These are phyloP conservation scores for Cyclura pinguis DNA, from an alignment of 2,797 vertebrate species.

Conservation along the genomic window DNA sequence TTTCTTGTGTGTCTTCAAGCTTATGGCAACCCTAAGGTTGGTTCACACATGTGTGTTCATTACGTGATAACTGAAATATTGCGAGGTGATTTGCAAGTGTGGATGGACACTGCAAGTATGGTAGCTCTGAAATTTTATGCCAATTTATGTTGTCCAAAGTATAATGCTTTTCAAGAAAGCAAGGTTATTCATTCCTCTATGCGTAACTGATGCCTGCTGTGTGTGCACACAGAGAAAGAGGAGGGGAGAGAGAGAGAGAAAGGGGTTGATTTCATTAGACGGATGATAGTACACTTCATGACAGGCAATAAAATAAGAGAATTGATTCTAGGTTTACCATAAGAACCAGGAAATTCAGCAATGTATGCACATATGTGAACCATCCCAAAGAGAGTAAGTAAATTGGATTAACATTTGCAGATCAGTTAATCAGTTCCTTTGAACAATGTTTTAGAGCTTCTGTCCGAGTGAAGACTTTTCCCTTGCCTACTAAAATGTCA, in stretches of 20 bases:
- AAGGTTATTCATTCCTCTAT: neutral
- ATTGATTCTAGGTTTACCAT: neutral
- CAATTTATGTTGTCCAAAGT: neutral
- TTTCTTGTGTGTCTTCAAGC: no score
- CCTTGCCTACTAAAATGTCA: slow-evolving; percentile 22
- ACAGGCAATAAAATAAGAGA: neutral
- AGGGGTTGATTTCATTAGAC: no score
- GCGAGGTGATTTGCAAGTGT: neutral
- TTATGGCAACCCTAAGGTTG: no score
- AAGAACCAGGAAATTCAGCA: neutral
- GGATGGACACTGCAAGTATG: neutral
- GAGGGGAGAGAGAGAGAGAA: no score
- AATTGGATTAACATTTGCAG: neutral
- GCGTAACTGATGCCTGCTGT: neutral
- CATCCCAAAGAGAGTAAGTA: neutral
- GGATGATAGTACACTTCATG: neutral
- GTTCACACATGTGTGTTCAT: neutral
- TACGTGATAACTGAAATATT: neutral
- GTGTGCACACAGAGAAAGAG: no score
- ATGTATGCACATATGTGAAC: neutral
- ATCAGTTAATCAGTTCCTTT: neutral
- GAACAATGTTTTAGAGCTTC: neutral
- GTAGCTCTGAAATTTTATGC: neutral
- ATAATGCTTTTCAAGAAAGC: neutral
- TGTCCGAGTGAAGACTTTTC: neutral